Percentiles rank a stretch among this genome's conserved stretches.
phyloP scores from a whole-genome alignment of 2,113 vertebrate species.

The Microtus ochrogaster region DNA sequence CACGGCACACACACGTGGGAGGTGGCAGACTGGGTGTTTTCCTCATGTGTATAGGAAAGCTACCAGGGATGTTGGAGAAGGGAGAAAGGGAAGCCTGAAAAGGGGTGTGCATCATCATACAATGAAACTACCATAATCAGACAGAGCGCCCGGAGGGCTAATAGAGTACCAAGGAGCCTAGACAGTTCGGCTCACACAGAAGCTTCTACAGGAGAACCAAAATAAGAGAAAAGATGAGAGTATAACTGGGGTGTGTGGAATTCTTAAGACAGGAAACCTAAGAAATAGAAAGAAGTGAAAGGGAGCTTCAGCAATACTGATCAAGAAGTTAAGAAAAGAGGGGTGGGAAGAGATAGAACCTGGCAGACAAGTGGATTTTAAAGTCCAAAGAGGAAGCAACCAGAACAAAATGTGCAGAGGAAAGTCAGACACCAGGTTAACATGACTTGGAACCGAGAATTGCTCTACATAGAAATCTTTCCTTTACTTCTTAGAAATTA shows the following conservation, averaged over 20 bases:
- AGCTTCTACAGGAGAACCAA: background rate
- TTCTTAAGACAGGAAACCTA: background rate
- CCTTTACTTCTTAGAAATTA: constrained; percentile 41
- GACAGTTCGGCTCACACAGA: background rate
- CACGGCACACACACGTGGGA: background rate
- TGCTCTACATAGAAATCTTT: constrained; percentile 42
- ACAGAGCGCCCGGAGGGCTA: background rate
- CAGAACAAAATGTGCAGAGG: background rate
- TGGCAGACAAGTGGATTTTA: background rate
- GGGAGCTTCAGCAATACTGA: background rate
- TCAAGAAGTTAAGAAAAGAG: background rate
- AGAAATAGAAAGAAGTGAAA: background rate
- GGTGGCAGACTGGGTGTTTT: background rate
- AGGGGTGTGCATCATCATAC: background rate
- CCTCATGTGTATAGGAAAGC: background rate
- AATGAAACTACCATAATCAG: background rate
- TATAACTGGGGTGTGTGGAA: background rate
- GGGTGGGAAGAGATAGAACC: background rate
- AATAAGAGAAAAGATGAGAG: background rate
- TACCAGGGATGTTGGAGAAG: background rate
- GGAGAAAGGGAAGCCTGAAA: background rate
- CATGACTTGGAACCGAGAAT: background rate
- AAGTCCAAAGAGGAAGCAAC: constrained; percentile 40
- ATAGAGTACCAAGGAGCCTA: background rate
- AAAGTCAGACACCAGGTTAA: background rate